Evolutionary conservation across 2,797 vertebrate species (phyloP).

Genomic region (Lates japonicus): DNA sequence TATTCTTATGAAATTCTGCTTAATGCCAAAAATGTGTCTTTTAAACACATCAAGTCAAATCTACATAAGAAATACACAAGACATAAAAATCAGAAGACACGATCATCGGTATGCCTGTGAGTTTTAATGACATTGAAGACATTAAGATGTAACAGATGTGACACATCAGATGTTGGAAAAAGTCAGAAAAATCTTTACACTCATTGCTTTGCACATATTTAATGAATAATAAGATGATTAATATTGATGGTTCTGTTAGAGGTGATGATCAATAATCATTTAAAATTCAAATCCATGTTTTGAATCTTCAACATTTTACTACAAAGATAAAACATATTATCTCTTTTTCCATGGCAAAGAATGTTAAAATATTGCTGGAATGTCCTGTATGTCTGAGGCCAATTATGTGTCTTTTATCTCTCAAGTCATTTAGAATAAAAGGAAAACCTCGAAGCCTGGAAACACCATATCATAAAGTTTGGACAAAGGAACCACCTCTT

Average conservation of each 20-base stretch:
- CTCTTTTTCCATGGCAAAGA: neutral
- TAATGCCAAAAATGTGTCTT: neutral
- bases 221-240: neutral
- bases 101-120: conserved; percentile 3
- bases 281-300: conserved; percentile 8
- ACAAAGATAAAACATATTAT: neutral
- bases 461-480: conserved; percentile 16
- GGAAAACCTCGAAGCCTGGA: conserved; percentile 6
- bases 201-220: neutral
- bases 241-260: neutral
- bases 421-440: neutral
- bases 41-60: conserved; percentile 8
- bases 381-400: too few species aligned
- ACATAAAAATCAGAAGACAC: conserved; percentile 5
- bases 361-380: neutral
- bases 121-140: conserved; percentile 49
- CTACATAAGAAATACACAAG: neutral
- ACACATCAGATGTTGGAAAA: conserved; percentile 32
- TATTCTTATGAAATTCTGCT: too few species aligned
- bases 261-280: neutral
- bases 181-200: neutral
- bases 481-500: neutral
- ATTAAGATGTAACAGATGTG: conserved; percentile 21
- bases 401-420: neutral
- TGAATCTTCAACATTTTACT: conserved; percentile 3